Evolutionary conservation across 2,888 invertebrate genomes (phyloP).

Genomic region (Cartodere bifasciata): DNA sequence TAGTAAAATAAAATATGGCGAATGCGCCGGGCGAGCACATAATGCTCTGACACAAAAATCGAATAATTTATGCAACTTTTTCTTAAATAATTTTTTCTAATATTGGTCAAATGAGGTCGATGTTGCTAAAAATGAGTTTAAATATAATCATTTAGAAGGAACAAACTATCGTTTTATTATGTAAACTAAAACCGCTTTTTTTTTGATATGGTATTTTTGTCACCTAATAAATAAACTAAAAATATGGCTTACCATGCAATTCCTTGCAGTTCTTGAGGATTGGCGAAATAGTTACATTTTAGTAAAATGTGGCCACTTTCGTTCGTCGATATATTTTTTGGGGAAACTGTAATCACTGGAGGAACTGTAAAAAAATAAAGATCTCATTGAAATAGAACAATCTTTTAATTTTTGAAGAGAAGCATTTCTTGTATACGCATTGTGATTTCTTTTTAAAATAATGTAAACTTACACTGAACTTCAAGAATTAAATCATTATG

Average conservation of each 20-base stretch:
- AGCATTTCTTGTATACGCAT: background rate
- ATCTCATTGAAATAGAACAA: slow-evolving; percentile 1
- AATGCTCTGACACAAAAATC: too few relatives aligned
- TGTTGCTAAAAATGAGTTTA: too few relatives aligned
- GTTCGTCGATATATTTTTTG: slow-evolving; percentile 63
- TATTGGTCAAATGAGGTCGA: too few relatives aligned
- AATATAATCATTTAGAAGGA: too few relatives aligned
- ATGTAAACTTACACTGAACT: slow-evolving; percentile 67
- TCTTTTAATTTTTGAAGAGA: background rate
- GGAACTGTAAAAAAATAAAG: slow-evolving; percentile 51
- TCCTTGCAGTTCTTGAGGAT: slow-evolving; percentile 63
- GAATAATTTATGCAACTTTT: too few relatives aligned
- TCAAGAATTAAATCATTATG: slow-evolving; percentile 58
- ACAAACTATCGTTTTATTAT: too few relatives aligned
- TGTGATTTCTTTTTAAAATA: background rate
- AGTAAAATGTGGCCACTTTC: slow-evolving; percentile 55
- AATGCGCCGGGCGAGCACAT: too few relatives aligned
- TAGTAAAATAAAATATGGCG: too few relatives aligned
- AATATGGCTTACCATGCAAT: slow-evolving; percentile 59
- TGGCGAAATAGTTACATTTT: slow-evolving; percentile 73
- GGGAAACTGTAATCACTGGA: slow-evolving; percentile 65
- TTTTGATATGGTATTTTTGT: background rate
- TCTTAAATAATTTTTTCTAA: too few relatives aligned
- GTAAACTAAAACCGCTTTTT: too few relatives aligned
- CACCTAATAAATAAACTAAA: background rate